Evolutionary conservation across 1,140 invertebrate genomes (phyloP).

Genomic region (Drosophila subobscura): DNA sequence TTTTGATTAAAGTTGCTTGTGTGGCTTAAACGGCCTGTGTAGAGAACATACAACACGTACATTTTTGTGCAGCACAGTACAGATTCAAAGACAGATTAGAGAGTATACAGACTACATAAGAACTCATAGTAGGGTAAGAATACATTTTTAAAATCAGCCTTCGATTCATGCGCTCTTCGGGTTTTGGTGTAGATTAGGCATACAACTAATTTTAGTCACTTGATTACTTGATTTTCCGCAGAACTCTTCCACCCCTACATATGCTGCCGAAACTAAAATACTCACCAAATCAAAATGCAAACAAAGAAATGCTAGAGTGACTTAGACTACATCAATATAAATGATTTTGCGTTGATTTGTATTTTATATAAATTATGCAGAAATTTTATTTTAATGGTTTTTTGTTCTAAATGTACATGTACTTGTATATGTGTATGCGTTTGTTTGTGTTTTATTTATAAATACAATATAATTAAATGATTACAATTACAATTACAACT

Average conservation of each 20-base stretch:
- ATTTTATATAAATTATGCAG: slow-evolving; percentile 73
- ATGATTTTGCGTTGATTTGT: slow-evolving; percentile 26
- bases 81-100: slow-evolving; percentile 2
- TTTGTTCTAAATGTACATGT: slow-evolving; percentile 75
- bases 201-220: slow-evolving; percentile 3
- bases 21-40: background rate
- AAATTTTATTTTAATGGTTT: slow-evolving; percentile 63
- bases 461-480: slow-evolving; percentile 67
- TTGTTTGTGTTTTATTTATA: slow-evolving; percentile 34
- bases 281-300: slow-evolving; percentile 46
- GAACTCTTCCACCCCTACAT: background rate
- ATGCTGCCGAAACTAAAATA: slow-evolving; percentile 11
- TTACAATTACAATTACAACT: slow-evolving; percentile 74
- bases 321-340: background rate
- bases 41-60: slow-evolving; percentile 2
- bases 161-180: slow-evolving; percentile 41
- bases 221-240: background rate
- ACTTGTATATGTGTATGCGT: slow-evolving; percentile 48
- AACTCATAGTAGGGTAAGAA: slow-evolving; percentile 54
- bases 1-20: slow-evolving; percentile 26
- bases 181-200: slow-evolving; percentile 28
- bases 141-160: slow-evolving; percentile 66
- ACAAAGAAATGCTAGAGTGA: background rate
- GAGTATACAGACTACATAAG: slow-evolving; percentile 13
- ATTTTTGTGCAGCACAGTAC: slow-evolving; percentile 19